A percentile compares a stretch with the other conserved stretches of the same genome.
Evolutionary conservation across 2,888 invertebrate genomes (phyloP).

Genomic region (Poecilobothrus nobilitatus): DNA sequence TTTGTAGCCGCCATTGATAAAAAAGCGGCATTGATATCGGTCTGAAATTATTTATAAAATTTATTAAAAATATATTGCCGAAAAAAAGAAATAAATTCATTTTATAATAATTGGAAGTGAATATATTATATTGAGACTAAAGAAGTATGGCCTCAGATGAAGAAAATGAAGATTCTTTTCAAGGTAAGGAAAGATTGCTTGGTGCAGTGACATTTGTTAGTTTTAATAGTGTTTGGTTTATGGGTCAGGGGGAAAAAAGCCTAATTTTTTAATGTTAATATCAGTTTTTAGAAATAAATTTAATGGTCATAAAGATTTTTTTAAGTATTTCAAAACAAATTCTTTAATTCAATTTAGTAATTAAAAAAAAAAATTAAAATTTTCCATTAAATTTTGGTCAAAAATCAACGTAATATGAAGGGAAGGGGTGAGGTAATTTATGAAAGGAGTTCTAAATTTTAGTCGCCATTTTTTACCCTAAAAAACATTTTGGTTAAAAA

Average conservation of each 20-base stretch:
- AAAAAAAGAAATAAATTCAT: too few species aligned
- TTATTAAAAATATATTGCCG: neutral
- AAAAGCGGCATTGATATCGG: neutral
- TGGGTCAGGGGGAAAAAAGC: neutral
- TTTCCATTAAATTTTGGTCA: neutral
- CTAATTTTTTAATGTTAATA: neutral
- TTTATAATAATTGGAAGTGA: too few species aligned
- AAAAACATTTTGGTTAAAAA: neutral
- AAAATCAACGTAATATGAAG: neutral
- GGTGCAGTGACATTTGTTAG: neutral
- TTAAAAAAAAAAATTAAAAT: neutral
- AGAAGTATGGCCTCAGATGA: slow-evolving; percentile 73
- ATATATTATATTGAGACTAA: too few species aligned
- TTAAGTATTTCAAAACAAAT: neutral
- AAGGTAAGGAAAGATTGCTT: slow-evolving; percentile 55
- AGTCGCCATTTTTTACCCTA: neutral
- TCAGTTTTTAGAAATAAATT: neutral
- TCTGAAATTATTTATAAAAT: neutral
- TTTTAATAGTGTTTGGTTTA: neutral
- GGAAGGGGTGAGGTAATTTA: neutral
- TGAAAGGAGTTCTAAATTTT: slow-evolving; percentile 1
- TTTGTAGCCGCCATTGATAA: slow-evolving; percentile 6
- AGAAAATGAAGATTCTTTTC: slow-evolving; percentile 77
- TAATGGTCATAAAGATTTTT: neutral
- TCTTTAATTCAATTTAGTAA: neutral